Conservation (phyloP, 2,113 vertebrate genomes). For the Cairina moschata region DNA sequence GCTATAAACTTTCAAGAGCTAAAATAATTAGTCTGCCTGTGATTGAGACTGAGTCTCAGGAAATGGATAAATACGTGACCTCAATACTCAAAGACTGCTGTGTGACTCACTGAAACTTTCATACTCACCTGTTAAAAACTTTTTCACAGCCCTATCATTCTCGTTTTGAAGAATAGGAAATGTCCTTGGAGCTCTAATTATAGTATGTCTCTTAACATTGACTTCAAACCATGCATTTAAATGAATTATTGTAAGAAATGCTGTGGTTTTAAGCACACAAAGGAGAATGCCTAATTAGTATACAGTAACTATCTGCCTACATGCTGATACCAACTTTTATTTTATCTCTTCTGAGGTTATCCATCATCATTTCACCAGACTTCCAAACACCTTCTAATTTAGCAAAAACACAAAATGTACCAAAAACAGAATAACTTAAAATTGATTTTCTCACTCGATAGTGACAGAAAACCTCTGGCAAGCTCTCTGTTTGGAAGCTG, state of each 20-base stretch:
- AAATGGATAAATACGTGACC: not conserved
- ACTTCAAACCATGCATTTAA: not conserved
- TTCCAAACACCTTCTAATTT: conserved; percentile 2
- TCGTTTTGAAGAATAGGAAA: not conserved
- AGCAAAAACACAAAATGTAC: not conserved
- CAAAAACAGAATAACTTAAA: not conserved
- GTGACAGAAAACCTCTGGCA: not conserved
- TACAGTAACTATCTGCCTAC: not conserved
- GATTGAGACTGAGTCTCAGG: not conserved
- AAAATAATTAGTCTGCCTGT: not conserved
- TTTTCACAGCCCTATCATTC: not conserved
- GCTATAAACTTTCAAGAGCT: not conserved
- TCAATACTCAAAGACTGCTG: not conserved
- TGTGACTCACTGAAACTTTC: not conserved
- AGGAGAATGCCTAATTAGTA: not conserved
- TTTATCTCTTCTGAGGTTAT: not conserved
- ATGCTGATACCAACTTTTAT: not conserved
- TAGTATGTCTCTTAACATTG: not conserved
- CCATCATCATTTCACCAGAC: not conserved
- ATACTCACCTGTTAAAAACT: not conserved
- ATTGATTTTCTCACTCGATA: not conserved
- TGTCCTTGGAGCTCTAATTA: not conserved
- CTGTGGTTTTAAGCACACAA: not conserved
- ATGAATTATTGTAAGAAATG: not conserved
- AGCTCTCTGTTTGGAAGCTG: not conserved